Evolutionary conservation across 1,140 invertebrate species (phyloP).

Genomic region (Lasioglossum albipes): DNA sequence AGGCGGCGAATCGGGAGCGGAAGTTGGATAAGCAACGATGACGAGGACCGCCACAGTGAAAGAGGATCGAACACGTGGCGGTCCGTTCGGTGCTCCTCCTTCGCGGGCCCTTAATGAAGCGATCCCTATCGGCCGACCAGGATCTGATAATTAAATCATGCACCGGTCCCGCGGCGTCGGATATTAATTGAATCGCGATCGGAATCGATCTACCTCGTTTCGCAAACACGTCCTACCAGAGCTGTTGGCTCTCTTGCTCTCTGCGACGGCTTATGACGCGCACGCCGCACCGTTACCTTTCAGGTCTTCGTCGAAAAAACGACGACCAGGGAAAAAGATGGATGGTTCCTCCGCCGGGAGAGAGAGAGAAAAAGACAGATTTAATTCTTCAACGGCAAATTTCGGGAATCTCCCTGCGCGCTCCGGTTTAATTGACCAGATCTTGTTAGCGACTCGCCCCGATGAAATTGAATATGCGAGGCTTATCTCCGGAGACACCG

Average conservation of each 20-base stretch:
- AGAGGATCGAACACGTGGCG: slow-evolving; percentile 34
- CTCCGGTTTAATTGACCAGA: slow-evolving; percentile 41
- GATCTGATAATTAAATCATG: slow-evolving; percentile 75
- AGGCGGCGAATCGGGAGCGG: no score
- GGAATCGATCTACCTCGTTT: slow-evolving; percentile 57
- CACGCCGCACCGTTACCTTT: slow-evolving; percentile 33
- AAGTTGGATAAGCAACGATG: slow-evolving; percentile 33
- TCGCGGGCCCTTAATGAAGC: slow-evolving; percentile 66
- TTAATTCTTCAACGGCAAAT: slow-evolving; percentile 19
- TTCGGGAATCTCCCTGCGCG: slow-evolving; percentile 27
- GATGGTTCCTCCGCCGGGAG: background rate
- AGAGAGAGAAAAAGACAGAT: background rate
- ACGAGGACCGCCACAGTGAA: background rate
- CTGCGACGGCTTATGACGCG: slow-evolving; percentile 47
- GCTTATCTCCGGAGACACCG: slow-evolving; percentile 4
- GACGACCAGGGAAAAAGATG: no score
- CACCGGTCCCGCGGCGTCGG: slow-evolving; percentile 32
- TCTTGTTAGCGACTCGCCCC: slow-evolving; percentile 24
- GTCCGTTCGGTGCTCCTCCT: background rate
- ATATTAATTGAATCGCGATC: slow-evolving; percentile 69
- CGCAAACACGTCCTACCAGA: slow-evolving; percentile 44
- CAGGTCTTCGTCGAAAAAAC: slow-evolving; percentile 29
- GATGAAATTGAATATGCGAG: background rate
- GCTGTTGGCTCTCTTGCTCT: background rate
- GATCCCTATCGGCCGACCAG: slow-evolving; percentile 65